Percentiles rank a stretch among this genome's conserved stretches.
Evolutionary conservation across 2,888 invertebrate genomes (phyloP).

Genomic region (Zygothrica quintamaculata): DNA sequence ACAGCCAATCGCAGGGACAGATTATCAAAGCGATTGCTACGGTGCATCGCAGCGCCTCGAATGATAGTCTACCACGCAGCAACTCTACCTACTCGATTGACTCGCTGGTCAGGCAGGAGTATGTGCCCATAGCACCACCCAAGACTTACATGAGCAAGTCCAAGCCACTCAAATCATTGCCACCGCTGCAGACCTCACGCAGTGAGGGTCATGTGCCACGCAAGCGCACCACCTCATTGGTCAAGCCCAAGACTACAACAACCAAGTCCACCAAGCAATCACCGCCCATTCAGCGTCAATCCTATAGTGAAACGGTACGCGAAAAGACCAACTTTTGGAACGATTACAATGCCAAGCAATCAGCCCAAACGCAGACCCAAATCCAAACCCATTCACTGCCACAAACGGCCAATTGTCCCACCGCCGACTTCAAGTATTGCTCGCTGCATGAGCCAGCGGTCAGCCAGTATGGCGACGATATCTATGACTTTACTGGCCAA

Average conservation of each 20-base stretch:
- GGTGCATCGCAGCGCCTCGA: conserved; percentile 69
- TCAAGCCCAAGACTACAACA: conserved; percentile 57
- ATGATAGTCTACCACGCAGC: conserved; percentile 82
- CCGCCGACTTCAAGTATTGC: conserved; percentile 89
- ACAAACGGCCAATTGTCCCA: conserved; percentile 85
- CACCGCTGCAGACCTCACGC: conserved; percentile 60
- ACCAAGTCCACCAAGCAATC: conserved; percentile 31
- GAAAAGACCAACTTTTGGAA: conserved; percentile 90
- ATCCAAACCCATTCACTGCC: conserved; percentile 84
- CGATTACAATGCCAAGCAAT: conserved; percentile 83
- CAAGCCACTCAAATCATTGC: conserved; percentile 35
- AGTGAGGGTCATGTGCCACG: conserved; percentile 78
- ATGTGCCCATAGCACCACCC: conserved; percentile 60
- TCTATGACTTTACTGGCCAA: conserved; percentile 59
- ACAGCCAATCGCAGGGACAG: conserved; percentile 57
- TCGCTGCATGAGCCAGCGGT: conserved; percentile 72
- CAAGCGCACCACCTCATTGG: conserved; percentile 70
- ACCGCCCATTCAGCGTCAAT: conserved; percentile 45
- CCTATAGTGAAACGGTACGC: conserved; percentile 87
- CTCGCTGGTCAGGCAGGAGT: conserved; percentile 74
- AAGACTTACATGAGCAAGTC: conserved; percentile 61
- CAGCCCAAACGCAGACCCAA: conserved; percentile 83
- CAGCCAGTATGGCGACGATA: conserved; percentile 41
- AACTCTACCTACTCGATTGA: conserved; percentile 84
- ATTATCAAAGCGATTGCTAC: conserved; percentile 41